phyloP scores from a whole-genome alignment of 2,888 invertebrate species.

The Anthoptus insignis region DNA sequence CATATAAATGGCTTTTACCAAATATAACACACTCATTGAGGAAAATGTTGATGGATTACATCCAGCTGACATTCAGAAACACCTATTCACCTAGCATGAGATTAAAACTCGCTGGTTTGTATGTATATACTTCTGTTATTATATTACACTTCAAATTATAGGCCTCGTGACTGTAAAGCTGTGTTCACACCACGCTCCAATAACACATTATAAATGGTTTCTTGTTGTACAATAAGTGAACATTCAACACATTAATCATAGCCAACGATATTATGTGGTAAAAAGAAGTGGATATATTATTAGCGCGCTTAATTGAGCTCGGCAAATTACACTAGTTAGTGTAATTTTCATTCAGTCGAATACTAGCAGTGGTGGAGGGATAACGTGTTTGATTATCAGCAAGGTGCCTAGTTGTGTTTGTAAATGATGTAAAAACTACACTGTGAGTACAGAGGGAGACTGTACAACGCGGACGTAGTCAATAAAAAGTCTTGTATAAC shows the following conservation, averaged over 20 bases:
- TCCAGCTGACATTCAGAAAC: slow-evolving; percentile 11
- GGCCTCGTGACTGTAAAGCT: slow-evolving; percentile 11
- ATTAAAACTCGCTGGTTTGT: slow-evolving; percentile 18
- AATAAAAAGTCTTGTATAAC: too few species aligned
- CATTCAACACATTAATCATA: slow-evolving; percentile 29
- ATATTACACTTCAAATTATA: slow-evolving; percentile 30
- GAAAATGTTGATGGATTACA: slow-evolving; percentile 31
- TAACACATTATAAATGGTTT: slow-evolving; percentile 40
- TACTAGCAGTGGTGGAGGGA: too few species aligned
- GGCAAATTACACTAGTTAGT: too few species aligned
- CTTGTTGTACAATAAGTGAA: slow-evolving; percentile 27
- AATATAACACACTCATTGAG: slow-evolving; percentile 14
- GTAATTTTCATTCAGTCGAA: too few species aligned
- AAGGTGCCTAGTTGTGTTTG: too few species aligned
- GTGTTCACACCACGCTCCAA: slow-evolving; percentile 27
- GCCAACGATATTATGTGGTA: too few species aligned
- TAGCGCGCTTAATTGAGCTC: too few species aligned
- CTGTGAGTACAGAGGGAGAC: too few species aligned
- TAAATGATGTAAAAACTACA: too few species aligned
- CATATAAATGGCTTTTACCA: slow-evolving; percentile 16
- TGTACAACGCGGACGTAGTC: too few species aligned
- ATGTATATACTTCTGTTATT: slow-evolving; percentile 14
- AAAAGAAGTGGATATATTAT: too few species aligned
- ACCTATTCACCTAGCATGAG: slow-evolving; percentile 27
- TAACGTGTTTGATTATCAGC: too few species aligned